Percentiles rank a stretch among this genome's conserved stretches.
These are phyloP conservation scores for Eunapius fragilis DNA, from an alignment of 37 sponge, comb jelly and placozoan species.

Conservation along the genomic window DNA sequence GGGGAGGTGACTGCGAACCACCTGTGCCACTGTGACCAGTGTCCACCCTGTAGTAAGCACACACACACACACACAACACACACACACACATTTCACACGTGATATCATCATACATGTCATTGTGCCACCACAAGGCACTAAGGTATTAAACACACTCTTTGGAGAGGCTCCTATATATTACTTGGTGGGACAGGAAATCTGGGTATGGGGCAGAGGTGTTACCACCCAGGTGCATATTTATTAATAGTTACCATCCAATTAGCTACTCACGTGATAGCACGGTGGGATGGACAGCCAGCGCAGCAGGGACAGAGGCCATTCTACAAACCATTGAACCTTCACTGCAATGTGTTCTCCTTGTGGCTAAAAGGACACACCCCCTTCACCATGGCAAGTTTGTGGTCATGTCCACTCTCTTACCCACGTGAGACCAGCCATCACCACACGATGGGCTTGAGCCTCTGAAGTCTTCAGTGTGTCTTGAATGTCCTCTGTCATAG, in stretches of 20 bases:
- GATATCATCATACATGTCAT: no score
- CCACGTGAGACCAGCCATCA: not conserved
- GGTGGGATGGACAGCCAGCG: slow-evolving; percentile 90
- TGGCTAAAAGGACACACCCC: slow-evolving; percentile 46
- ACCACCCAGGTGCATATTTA: not conserved
- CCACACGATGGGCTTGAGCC: not conserved
- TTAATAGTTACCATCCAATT: no score
- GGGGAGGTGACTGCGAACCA: slow-evolving; percentile 79
- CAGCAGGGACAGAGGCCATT: slow-evolving; percentile 79
- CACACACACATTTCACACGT: not conserved
- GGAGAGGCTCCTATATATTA: no score
- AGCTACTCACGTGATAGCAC: slow-evolving; percentile 62
- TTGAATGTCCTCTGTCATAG: not conserved
- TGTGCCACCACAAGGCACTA: no score
- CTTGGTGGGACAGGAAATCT: no score
- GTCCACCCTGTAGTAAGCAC: slow-evolving; percentile 43
- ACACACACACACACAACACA: not conserved
- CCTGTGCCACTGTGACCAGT: slow-evolving; percentile 72
- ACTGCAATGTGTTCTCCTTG: slow-evolving; percentile 51
- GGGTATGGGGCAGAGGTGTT: not conserved
- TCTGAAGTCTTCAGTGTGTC: not conserved
- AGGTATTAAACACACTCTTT: no score
- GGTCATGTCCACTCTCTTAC: not conserved
- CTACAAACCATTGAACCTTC: slow-evolving; percentile 83
- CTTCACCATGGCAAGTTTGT: not conserved